Conservation (phyloP, 2,113 vertebrate species). For the Terrapene triunguis region DNA sequence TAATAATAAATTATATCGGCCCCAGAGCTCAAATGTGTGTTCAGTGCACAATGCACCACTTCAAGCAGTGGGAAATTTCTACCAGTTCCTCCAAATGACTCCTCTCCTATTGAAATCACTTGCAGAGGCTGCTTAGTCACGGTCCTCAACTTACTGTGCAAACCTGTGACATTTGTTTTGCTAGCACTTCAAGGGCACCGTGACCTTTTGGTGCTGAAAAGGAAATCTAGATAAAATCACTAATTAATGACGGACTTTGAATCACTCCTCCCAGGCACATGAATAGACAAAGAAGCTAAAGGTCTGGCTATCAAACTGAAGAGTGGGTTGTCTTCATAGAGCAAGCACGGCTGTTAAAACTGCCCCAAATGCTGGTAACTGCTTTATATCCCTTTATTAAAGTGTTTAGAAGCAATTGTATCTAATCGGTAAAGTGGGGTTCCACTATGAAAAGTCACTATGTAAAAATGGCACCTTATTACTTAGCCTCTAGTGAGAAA, state of each 20-base stretch:
- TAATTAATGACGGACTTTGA: slow-evolving; percentile 54
- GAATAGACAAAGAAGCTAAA: slow-evolving; percentile 52
- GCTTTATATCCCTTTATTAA: slow-evolving; percentile 62
- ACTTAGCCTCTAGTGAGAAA: neutral
- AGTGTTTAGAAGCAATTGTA: slow-evolving; percentile 59
- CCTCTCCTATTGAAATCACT: neutral
- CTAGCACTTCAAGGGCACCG: slow-evolving; percentile 35
- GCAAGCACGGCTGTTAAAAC: slow-evolving; percentile 7
- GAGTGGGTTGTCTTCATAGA: slow-evolving; percentile 28
- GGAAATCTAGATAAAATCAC: slow-evolving; percentile 66
- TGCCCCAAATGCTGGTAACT: slow-evolving; percentile 48
- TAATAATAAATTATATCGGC: neutral
- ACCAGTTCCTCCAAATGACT: neutral
- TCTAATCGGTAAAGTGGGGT: slow-evolving; percentile 4
- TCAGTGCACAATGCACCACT: neutral
- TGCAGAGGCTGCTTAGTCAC: slow-evolving; percentile 48
- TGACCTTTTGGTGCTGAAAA: slow-evolving; percentile 71
- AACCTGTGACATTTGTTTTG: slow-evolving; percentile 45
- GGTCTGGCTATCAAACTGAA: slow-evolving; percentile 60
- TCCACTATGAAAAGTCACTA: slow-evolving; percentile 27
- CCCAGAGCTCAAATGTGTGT: neutral
- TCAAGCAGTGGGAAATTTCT: rapidly evolving
- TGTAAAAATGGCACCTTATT: slow-evolving; percentile 11
- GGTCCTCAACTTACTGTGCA: slow-evolving; percentile 45
- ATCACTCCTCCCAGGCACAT: slow-evolving; percentile 36